A percentile compares a stretch with the other conserved stretches of the same genome.
Evolutionary conservation across 1,140 invertebrate genomes (phyloP).

Genomic region (Trichonephila clavata): DNA sequence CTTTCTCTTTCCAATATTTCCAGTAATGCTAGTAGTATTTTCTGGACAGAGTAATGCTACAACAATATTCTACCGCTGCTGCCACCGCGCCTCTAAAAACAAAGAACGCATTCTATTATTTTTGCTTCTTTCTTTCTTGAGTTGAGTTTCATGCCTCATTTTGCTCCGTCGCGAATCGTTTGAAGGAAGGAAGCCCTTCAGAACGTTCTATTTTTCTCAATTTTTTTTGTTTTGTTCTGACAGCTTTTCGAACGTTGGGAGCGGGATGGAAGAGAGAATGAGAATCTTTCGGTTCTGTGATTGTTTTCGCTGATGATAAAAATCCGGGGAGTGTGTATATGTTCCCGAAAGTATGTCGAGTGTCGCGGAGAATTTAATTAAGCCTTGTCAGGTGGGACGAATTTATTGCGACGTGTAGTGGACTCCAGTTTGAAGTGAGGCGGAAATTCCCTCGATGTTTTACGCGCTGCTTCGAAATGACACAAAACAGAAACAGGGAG

Average conservation of each 20-base stretch:
- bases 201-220: not conserved
- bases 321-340: not conserved
- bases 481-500: not conserved
- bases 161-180: not conserved
- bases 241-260: not conserved
- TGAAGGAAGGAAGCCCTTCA: not conserved
- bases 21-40: constrained; percentile 18
- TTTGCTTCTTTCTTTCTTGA: not conserved
- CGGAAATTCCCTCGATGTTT: not conserved
- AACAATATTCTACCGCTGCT: not conserved
- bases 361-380: constrained; percentile 21
- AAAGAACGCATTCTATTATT: not conserved
- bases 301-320: constrained; percentile 9
- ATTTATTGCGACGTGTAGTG: not conserved
- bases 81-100: not conserved
- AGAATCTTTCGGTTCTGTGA: not conserved
- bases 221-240: not conserved
- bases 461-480: not conserved
- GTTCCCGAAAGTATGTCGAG: not conserved
- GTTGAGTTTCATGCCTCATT: constrained; percentile 25
- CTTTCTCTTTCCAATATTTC: not conserved
- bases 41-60: not conserved
- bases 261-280: not conserved
- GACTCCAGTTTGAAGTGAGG: not conserved
- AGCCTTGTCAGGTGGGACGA: not conserved